Evolutionary conservation across 2,888 invertebrate species (phyloP).

Genomic region (Cheilosia urbana): DNA sequence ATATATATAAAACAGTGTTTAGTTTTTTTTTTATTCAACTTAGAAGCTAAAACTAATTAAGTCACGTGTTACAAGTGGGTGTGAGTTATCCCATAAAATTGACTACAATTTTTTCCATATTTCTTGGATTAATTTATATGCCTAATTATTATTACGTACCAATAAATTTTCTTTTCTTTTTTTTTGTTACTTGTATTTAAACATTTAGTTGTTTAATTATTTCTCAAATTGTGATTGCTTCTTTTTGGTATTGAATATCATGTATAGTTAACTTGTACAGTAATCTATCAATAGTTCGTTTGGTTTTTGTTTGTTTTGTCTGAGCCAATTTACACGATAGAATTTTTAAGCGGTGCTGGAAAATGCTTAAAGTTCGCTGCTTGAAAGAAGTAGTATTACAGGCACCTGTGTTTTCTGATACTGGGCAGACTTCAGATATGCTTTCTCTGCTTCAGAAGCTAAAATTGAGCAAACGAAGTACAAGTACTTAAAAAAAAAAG

Average conservation of each 20-base stretch:
- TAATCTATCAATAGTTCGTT: slow-evolving; percentile 43
- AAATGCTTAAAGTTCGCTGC: too few species aligned
- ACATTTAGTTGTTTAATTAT: slow-evolving; percentile 29
- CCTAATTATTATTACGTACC: slow-evolving; percentile 62
- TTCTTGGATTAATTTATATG: slow-evolving; percentile 32
- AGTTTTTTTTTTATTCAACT: slow-evolving; percentile 10
- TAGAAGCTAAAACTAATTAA: slow-evolving; percentile 67
- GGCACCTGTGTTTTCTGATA: too few species aligned
- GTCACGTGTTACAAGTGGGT: slow-evolving; percentile 73
- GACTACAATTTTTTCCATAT: slow-evolving; percentile 56
- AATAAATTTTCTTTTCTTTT: slow-evolving; percentile 21
- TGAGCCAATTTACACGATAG: slow-evolving; percentile 37
- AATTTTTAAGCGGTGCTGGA: not conserved
- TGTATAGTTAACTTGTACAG: slow-evolving; percentile 12
- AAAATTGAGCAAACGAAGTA: too few species aligned
- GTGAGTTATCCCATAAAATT: slow-evolving; percentile 69
- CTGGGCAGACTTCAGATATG: too few species aligned
- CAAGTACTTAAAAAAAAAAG: too few species aligned
- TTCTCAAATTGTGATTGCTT: slow-evolving; percentile 66
- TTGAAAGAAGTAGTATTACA: too few species aligned
- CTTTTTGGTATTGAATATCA: slow-evolving; percentile 43
- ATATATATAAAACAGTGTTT: slow-evolving; percentile 20
- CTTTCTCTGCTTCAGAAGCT: too few species aligned
- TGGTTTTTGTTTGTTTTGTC: slow-evolving; percentile 6
- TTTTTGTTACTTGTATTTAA: not conserved